Percentiles rank a stretch among this genome's conserved stretches.
phyloP scores from a whole-genome alignment of 92 coral and sea anemone genomes.

The Siderastrea siderea region DNA sequence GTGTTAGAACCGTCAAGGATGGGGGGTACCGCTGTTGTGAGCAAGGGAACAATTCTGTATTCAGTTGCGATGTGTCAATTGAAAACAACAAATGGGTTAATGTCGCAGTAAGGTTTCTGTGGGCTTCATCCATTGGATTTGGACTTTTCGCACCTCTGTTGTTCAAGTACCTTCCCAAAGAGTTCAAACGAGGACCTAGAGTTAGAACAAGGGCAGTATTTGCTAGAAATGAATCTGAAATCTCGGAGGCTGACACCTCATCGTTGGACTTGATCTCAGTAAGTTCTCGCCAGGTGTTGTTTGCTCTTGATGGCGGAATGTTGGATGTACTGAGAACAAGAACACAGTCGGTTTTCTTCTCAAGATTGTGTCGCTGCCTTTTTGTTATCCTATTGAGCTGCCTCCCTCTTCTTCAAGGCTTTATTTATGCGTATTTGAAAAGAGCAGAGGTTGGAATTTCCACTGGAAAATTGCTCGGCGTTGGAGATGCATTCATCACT shows the following conservation, averaged over 20 bases:
- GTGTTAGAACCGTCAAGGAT: conserved; percentile 48
- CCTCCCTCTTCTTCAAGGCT: conserved; percentile 86
- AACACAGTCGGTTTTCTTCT: conserved; percentile 79
- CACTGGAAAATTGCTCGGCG: conserved; percentile 65
- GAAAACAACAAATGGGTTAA: conserved; percentile 79
- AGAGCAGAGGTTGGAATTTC: conserved; percentile 75
- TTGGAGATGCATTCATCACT: conserved; percentile 89
- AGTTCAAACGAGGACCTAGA: conserved; percentile 75
- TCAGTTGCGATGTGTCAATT: conserved; percentile 70
- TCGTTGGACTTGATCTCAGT: conserved; percentile 53
- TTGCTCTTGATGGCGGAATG: conserved; percentile 78
- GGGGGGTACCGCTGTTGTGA: conserved; percentile 75
- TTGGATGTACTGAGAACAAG: conserved; percentile 73
- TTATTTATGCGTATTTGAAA: conserved; percentile 74
- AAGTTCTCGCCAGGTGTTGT: conserved; percentile 62
- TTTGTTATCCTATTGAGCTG: conserved; percentile 82
- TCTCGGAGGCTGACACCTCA: conserved; percentile 55
- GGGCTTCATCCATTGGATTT: conserved; percentile 79
- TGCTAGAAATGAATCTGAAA: conserved; percentile 57
- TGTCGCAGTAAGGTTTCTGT: conserved; percentile 74
- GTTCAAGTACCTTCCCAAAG: conserved; percentile 93
- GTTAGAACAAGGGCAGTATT: conserved; percentile 51
- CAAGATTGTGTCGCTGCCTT: conserved; percentile 92
- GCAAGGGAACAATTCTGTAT: conserved; percentile 31
- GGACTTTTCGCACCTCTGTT: conserved; percentile 89